phyloP scores from a whole-genome alignment of 2,797 vertebrate genomes.

The Tokudaia muenninki region DNA sequence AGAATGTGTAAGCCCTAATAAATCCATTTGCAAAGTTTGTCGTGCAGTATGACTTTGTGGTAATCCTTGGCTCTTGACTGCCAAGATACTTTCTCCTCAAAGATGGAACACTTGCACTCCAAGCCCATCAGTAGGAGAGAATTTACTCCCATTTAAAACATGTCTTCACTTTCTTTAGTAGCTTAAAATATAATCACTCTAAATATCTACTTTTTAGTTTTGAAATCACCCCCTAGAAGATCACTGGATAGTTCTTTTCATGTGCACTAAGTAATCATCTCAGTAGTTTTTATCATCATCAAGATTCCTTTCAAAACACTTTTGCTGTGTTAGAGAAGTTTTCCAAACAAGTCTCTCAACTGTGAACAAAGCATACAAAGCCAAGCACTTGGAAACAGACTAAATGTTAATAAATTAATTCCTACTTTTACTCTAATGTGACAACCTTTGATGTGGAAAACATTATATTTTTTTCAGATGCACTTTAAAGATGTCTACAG shows the following conservation, averaged over 20 bases:
- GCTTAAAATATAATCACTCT: background rate
- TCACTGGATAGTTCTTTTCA: background rate
- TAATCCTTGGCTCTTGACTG: background rate
- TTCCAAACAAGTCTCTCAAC: background rate
- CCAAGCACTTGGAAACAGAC: constrained; percentile 9
- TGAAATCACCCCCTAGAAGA: background rate
- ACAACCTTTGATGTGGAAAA: background rate
- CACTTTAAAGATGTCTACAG: background rate
- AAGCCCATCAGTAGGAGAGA: background rate
- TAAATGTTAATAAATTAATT: background rate
- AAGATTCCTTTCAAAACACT: constrained; percentile 43
- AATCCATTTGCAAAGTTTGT: background rate
- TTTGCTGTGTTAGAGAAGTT: constrained; percentile 5
- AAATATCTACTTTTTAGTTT: background rate
- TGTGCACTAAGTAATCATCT: background rate
- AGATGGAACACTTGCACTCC: background rate
- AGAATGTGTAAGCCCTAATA: background rate
- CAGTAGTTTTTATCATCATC: background rate
- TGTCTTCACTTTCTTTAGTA: background rate
- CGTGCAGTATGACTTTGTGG: background rate
- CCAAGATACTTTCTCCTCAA: background rate
- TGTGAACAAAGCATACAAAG: background rate
- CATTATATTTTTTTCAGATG: background rate
- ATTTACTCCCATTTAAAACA: background rate
- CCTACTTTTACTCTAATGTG: background rate